phyloP scores from a whole-genome alignment of 2,888 invertebrate genomes.

The Acrocera orbiculus region DNA sequence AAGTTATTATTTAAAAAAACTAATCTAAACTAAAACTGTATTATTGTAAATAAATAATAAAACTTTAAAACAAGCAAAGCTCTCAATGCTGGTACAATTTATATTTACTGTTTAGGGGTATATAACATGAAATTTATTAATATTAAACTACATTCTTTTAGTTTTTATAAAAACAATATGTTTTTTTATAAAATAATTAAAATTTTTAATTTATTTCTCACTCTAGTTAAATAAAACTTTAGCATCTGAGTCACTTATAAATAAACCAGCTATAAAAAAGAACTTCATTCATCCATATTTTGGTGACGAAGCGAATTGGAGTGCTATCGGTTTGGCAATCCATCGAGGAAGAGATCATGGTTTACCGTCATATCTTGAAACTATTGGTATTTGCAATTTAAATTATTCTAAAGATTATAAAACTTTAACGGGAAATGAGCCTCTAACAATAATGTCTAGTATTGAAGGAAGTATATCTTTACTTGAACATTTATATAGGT shows the following conservation, averaged over 20 bases:
- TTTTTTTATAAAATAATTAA: neutral
- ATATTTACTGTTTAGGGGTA: no score
- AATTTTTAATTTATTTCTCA: neutral
- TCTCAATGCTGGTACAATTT: no score
- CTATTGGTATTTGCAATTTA: no score
- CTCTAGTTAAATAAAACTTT: conserved; percentile 39
- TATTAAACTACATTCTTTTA: neutral
- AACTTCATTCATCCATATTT: no score
- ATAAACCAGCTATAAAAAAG: conserved; percentile 49
- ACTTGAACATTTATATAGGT: conserved; percentile 5
- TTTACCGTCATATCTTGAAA: conserved; percentile 52
- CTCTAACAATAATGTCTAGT: no score
- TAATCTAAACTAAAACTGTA: no score
- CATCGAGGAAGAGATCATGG: conserved; percentile 65
- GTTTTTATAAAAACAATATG: neutral
- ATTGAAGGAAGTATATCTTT: conserved; percentile 3
- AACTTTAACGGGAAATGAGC: no score
- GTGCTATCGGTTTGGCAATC: conserved; percentile 37
- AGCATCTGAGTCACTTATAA: conserved; percentile 42
- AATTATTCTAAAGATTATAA: no score
- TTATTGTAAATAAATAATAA: no score
- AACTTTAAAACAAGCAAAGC: no score
- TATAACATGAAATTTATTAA: neutral
- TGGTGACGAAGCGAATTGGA: no score
- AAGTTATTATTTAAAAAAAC: no score